Percentiles rank a stretch among this genome's conserved stretches.
Conservation (phyloP, 2,113 vertebrate species). For the Columbina picui region DNA sequence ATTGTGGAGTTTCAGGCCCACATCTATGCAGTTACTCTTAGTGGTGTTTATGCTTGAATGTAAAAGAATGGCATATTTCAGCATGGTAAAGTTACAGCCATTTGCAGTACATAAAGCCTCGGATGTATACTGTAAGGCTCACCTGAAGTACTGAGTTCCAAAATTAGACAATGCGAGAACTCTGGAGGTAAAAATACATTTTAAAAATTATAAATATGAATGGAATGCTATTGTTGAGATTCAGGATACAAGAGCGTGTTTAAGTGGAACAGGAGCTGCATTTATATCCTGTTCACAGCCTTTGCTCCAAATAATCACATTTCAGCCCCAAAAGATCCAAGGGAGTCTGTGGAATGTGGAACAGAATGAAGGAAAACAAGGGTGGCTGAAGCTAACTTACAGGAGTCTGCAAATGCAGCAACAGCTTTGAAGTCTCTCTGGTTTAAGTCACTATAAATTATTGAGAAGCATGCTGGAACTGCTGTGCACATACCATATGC, state of each 20-base stretch:
- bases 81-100: neutral
- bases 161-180: neutral
- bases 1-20: neutral
- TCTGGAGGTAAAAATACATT: neutral
- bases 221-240: conserved; percentile 11
- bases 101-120: neutral
- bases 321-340: conserved; percentile 4
- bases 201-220: neutral
- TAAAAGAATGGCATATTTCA: neutral
- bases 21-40: neutral
- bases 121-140: neutral
- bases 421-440: conserved; percentile 30
- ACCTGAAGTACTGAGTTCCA: neutral
- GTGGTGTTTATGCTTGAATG: neutral
- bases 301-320: conserved; percentile 6
- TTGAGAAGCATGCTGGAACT: conserved; percentile 1
- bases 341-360: neutral
- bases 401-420: neutral
- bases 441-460: conserved; percentile 36
- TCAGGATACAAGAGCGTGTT: neutral
- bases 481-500: neutral
- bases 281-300: neutral
- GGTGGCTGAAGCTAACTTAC: neutral
- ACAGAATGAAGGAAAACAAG: conserved; percentile 12
- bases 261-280: neutral